Conservation (phyloP, 2,888 invertebrate species). For the Junonia oenone region DNA sequence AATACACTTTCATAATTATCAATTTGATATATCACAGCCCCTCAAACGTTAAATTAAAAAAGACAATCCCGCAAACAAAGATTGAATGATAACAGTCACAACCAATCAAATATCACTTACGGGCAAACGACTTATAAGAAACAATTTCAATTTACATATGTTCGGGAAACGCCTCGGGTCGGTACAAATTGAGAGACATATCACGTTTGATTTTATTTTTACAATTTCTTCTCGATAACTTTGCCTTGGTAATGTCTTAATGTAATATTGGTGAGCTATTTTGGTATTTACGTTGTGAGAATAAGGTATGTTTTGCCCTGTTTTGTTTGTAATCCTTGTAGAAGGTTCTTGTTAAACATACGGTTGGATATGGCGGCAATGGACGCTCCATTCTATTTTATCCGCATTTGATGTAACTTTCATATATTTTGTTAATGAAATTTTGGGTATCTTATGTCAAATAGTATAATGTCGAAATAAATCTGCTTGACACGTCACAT, state of each 20-base stretch:
- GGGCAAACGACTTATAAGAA: conserved; percentile 33
- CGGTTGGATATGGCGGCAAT: conserved; percentile 18
- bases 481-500: too few species aligned
- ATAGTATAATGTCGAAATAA: too few species aligned
- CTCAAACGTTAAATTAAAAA: too few species aligned
- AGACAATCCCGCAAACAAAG: conserved; percentile 3
- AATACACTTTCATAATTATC: too few species aligned
- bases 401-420: too few species aligned
- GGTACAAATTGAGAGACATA: conserved; percentile 53
- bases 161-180: conserved; percentile 37
- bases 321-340: conserved; percentile 30
- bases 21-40: too few species aligned
- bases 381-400: too few species aligned
- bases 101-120: conserved; percentile 57
- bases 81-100: conserved; percentile 28
- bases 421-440: too few species aligned
- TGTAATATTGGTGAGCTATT: neutral
- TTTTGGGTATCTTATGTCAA: too few species aligned
- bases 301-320: conserved; percentile 15
- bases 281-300: neutral
- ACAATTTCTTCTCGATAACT: conserved; percentile 64
- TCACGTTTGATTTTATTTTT: conserved; percentile 70
- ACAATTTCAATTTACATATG: conserved; percentile 45
- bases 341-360: conserved; percentile 37
- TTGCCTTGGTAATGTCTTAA: conserved; percentile 30